phyloP scores from a whole-genome alignment of 2,113 vertebrate species.

The Tylochromis polylepis region DNA sequence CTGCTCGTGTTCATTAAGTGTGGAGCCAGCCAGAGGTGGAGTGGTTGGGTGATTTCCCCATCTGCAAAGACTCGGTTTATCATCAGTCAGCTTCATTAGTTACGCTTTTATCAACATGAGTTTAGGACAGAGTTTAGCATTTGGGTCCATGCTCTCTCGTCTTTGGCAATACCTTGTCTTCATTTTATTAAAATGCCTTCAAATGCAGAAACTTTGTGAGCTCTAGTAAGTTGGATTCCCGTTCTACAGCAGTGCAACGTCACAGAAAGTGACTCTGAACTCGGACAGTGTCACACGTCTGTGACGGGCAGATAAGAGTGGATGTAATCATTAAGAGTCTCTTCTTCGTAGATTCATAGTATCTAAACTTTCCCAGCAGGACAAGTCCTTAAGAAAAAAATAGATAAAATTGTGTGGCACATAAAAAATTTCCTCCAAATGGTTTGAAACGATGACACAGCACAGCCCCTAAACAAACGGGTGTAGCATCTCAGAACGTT shows the following conservation, averaged over 20 bases:
- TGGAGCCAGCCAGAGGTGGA: background rate
- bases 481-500: background rate
- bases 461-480: background rate
- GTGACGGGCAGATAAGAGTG: background rate
- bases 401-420: background rate
- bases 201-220: background rate
- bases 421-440: background rate
- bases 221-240: background rate
- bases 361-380: background rate
- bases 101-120: background rate
- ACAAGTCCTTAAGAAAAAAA: background rate
- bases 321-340: background rate
- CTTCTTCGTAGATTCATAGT: background rate
- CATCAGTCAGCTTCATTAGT: background rate
- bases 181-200: background rate
- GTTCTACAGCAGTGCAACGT: background rate
- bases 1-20: background rate
- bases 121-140: background rate
- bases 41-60: background rate
- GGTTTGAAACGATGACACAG: background rate
- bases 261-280: background rate
- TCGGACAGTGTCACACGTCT: fast-evolving
- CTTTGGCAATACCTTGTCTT: background rate
- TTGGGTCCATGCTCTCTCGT: background rate
- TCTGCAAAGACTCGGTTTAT: background rate